Percentiles rank a stretch among this genome's conserved stretches.
Evolutionary conservation across 2,888 invertebrate species (phyloP).

Genomic region (Phorcus lineatus): DNA sequence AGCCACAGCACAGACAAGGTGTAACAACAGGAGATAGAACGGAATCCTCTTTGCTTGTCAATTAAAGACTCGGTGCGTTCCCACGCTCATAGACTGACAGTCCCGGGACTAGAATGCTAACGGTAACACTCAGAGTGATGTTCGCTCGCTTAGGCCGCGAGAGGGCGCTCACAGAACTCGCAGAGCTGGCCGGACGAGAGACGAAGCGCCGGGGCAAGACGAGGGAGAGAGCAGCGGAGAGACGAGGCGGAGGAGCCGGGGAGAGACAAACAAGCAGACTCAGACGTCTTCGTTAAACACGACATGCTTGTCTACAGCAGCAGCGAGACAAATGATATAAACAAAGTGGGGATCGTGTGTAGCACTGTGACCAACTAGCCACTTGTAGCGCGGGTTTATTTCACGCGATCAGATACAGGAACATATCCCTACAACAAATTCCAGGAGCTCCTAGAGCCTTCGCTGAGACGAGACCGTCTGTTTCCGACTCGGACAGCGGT

Average conservation of each 20-base stretch:
- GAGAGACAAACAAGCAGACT: background rate
- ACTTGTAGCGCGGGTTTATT: slow-evolving; percentile 8
- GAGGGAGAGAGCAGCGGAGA: background rate
- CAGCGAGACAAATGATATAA: background rate
- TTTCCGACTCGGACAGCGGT: background rate
- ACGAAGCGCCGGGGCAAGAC: background rate
- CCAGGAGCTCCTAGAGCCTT: background rate
- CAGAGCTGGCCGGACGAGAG: too few species aligned
- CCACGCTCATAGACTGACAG: background rate
- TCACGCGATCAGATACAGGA: slow-evolving; percentile 9
- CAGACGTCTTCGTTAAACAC: slow-evolving; percentile 9
- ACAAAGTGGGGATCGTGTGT: slow-evolving; percentile 13
- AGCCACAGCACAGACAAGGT: background rate
- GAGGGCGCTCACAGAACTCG: too few species aligned
- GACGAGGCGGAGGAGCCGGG: background rate
- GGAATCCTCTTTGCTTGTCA: background rate
- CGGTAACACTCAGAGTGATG: background rate
- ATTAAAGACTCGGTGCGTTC: slow-evolving; percentile 9
- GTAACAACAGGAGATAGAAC: background rate
- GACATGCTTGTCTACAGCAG: slow-evolving; percentile 10
- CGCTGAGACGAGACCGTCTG: background rate
- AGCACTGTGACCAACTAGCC: background rate
- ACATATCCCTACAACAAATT: slow-evolving; percentile 8
- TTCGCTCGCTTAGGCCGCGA: background rate
- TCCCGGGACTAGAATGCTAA: slow-evolving; percentile 1